Evolutionary conservation across 2,888 invertebrate genomes (phyloP).

Genomic region (Thyatira batis): DNA sequence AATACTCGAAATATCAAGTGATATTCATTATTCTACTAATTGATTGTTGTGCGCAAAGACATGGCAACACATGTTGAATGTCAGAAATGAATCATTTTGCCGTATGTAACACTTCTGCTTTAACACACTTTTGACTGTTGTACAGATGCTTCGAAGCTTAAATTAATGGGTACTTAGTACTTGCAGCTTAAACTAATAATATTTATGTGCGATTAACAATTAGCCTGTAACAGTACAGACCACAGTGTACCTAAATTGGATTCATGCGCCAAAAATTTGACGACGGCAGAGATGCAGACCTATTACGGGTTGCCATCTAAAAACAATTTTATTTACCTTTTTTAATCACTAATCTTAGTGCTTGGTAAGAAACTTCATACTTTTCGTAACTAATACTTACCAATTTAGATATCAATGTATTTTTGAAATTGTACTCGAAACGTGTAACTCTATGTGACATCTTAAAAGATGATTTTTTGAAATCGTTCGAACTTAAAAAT

Average conservation of each 20-base stretch:
- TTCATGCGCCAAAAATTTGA: neutral
- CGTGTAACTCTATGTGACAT: neutral
- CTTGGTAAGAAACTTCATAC: too few species aligned
- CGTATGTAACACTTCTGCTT: neutral
- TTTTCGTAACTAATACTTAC: neutral
- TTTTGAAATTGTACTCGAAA: neutral
- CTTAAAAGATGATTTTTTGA: neutral
- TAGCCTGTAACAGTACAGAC: constrained; percentile 4
- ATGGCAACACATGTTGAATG: neutral
- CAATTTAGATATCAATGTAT: neutral
- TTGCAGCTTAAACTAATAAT: constrained; percentile 35
- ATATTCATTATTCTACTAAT: constrained; percentile 15
- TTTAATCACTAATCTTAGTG: neutral
- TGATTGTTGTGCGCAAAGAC: neutral
- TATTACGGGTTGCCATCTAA: neutral
- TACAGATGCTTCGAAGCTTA: neutral
- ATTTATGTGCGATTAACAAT: constrained; percentile 23
- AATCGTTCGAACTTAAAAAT: neutral
- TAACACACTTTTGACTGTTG: neutral
- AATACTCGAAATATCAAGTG: constrained; percentile 27
- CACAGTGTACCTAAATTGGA: too few species aligned
- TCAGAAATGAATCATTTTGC: neutral
- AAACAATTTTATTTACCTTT: neutral
- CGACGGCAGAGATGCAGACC: neutral
- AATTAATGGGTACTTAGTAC: constrained; percentile 7